Conservation (phyloP, 2,113 vertebrate species). For the Chloropsis cyanopogon region DNA sequence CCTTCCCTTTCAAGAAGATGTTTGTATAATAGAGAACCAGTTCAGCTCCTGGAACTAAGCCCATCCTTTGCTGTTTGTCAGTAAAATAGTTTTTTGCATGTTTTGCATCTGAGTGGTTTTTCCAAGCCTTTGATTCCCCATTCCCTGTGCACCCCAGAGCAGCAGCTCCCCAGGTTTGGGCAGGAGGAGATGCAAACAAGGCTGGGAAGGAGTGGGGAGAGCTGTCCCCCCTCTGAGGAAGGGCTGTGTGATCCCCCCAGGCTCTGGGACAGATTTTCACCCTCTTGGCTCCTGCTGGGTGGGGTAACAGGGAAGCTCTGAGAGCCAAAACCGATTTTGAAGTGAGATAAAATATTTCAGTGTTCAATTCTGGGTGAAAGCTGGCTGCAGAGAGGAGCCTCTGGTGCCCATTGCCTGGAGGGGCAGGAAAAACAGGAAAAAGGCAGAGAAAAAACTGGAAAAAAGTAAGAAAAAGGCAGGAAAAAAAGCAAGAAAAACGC, state of each 20-base stretch:
- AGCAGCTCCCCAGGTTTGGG: background rate
- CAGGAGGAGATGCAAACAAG: fast-evolving
- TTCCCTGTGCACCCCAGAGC: fast-evolving
- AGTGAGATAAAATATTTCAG: background rate
- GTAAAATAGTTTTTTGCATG: conserved; percentile 69
- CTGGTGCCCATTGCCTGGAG: background rate
- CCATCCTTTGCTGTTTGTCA: conserved; percentile 63
- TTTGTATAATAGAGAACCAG: conserved; percentile 1
- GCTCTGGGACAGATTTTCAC: background rate
- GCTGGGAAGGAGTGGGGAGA: background rate
- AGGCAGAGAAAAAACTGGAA: background rate
- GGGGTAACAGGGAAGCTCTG: background rate
- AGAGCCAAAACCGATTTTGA: background rate
- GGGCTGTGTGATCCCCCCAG: background rate
- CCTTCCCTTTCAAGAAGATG: conserved; percentile 15
- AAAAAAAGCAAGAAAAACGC: background rate
- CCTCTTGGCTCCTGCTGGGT: background rate
- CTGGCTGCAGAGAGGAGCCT: background rate
- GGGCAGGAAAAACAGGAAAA: background rate
- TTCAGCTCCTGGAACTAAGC: conserved; percentile 34
- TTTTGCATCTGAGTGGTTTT: conserved; percentile 57
- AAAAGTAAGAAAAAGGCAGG: background rate
- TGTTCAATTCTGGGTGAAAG: background rate
- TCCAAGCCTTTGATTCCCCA: background rate
- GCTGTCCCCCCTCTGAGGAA: fast-evolving